These are phyloP conservation scores for Cirrhinus mrigala DNA, from an alignment of 2,797 vertebrate species.

Conservation along the genomic window DNA sequence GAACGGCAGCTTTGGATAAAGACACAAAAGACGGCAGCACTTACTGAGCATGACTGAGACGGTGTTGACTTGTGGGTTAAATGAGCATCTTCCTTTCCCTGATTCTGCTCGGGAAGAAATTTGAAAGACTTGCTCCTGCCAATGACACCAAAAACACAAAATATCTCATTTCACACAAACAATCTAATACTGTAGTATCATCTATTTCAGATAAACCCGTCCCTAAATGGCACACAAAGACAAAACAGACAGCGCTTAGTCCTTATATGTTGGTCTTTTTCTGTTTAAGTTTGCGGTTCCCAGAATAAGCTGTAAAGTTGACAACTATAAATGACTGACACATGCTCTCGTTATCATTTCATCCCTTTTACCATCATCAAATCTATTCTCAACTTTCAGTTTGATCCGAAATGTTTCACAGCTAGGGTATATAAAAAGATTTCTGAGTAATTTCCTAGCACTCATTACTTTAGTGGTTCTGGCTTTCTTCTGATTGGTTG, in stretches of 20 bases:
- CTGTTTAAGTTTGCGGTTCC: background rate
- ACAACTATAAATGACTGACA: background rate
- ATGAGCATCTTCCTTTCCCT: constrained; percentile 96
- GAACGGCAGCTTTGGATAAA: constrained; percentile 23
- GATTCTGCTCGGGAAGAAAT: constrained; percentile 93
- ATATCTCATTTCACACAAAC: constrained; percentile 6
- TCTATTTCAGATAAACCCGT: background rate
- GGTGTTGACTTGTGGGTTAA: constrained; percentile 95
- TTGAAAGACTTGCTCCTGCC: constrained; percentile 92
- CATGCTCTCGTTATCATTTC: background rate
- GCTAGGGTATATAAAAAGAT: constrained; percentile 35
- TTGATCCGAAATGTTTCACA: background rate
- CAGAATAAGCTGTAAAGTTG: background rate
- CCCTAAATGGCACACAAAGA: background rate
- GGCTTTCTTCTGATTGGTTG: constrained; percentile 46
- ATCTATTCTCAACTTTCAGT: background rate
- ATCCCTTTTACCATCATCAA: background rate
- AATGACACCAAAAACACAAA: constrained; percentile 56
- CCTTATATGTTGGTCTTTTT: background rate
- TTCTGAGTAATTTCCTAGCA: constrained; percentile 37
- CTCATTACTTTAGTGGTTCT: constrained; percentile 5
- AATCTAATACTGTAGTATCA: background rate
- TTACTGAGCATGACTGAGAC: constrained; percentile 99
- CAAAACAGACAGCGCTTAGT: background rate
- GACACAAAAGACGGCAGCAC: constrained; percentile 69